Evolutionary conservation across 2,888 invertebrate genomes (phyloP).

Genomic region (Ophioninae sp.): DNA sequence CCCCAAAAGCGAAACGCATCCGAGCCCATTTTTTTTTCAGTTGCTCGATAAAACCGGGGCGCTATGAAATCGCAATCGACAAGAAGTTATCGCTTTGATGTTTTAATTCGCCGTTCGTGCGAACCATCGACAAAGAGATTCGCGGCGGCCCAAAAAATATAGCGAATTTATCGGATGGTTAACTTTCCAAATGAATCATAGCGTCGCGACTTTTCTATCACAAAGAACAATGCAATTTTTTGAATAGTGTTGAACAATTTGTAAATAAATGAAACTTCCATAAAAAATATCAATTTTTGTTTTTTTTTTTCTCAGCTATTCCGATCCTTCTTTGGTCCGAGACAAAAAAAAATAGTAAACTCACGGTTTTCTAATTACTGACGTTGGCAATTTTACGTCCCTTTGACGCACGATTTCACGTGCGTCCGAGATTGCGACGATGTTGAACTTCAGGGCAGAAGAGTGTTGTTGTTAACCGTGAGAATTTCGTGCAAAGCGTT

Average conservation of each 20-base stretch:
- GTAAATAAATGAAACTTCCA: neutral
- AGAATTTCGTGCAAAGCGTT: conserved; percentile 63
- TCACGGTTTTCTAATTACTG: conserved; percentile 8
- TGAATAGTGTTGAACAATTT: neutral
- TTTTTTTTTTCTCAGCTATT: neutral
- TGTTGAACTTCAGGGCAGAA: conserved; percentile 21
- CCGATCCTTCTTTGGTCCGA: neutral
- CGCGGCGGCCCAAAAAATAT: neutral
- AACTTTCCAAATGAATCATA: neutral
- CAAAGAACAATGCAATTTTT: no score
- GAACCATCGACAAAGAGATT: neutral
- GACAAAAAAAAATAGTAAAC: neutral
- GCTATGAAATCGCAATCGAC: conserved; percentile 1
- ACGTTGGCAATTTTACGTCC: conserved; percentile 31
- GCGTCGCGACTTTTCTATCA: neutral
- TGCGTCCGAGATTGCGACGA: conserved; percentile 45
- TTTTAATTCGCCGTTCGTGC: conserved; percentile 4
- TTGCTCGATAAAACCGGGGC: conserved; percentile 3
- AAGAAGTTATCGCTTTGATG: conserved; percentile 26
- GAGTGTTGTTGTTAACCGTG: conserved; percentile 56
- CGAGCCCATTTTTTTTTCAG: neutral
- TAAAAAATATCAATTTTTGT: neutral
- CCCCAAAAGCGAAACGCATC: neutral
- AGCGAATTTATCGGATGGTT: neutral
- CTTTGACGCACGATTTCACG: conserved; percentile 49